Evolutionary conservation across 1,140 invertebrate genomes (phyloP), one percentile per base, ranked within the genome.

Genomic region (Lutraria rhynchaena): DNA sequence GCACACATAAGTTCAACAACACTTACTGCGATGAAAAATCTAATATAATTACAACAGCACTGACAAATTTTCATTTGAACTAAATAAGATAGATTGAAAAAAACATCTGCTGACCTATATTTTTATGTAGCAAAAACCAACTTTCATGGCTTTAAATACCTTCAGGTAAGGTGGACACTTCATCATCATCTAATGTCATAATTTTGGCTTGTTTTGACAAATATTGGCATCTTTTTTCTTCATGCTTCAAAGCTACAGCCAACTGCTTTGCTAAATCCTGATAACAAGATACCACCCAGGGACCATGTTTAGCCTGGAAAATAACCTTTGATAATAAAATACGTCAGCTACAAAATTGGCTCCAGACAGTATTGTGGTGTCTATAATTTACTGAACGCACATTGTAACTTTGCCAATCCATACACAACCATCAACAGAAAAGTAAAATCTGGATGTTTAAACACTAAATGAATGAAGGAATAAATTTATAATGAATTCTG

Each of bases 201-300:
- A 95, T 94, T 91, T 96, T 97, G 83, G 96, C 97, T 94, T 99
- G 96, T 87, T 96, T 94, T 27, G 95, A 96, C n/a, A 99, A 93
- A 94, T 97, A 99, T n/a, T 96, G 95, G 91, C 96, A 96, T 86
- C 97, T 94, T 85, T 95, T 95, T 93, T 99, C 98, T 94, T 99
- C 98, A 89, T 98, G 96, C 57, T 95, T 94, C 17, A 99, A 92
- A 31, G 97, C 97, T 87, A 98, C 95, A 0, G 97, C 97, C 55
- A 99, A 92, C 89, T 96, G 94, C 93, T 96, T 96, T 89, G 98
- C 98, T 44, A 99, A 92, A 93, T 98, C 96, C 92, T 99, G 97
- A 91, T 98, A 99, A 92, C 97, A 98, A 93, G 96, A 96, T 0
- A 98, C 97, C 85, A 98, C 95, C 65, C 97, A 98, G 92, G 65